Evolutionary conservation across 1,140 invertebrate genomes (phyloP).

Genomic region (Marisa cornuarietis): DNA sequence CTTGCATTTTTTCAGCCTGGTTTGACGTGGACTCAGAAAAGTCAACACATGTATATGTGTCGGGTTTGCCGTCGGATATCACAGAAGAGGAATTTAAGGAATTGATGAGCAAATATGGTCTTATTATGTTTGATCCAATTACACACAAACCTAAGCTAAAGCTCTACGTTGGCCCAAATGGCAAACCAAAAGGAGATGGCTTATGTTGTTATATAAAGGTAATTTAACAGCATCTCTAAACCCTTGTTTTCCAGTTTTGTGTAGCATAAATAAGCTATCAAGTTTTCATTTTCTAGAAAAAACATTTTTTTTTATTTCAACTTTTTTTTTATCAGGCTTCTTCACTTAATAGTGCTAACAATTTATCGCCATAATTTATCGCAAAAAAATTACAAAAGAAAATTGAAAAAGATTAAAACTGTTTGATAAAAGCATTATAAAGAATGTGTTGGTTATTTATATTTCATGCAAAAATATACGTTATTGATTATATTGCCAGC

Average conservation of each 20-base stretch:
- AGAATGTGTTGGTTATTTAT: too few species aligned
- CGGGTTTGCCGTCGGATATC: conserved; percentile 88
- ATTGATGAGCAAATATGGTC: conserved; percentile 95
- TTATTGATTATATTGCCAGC: too few species aligned
- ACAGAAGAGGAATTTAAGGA: conserved; percentile 81
- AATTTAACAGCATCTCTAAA: conserved; percentile 12
- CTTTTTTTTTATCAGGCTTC: background rate
- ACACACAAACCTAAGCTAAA: conserved; percentile 92
- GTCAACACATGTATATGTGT: conserved; percentile 97
- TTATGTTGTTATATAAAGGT: conserved; percentile 95
- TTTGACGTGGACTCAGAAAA: conserved; percentile 92
- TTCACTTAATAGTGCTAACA: too few species aligned
- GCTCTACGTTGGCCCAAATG: conserved; percentile 85
- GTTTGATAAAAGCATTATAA: too few species aligned
- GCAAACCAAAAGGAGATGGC: conserved; percentile 93
- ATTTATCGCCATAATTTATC: too few species aligned
- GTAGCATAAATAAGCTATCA: too few species aligned
- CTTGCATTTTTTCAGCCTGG: conserved; percentile 72
- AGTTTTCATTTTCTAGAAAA: too few species aligned
- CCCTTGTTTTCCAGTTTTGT: background rate
- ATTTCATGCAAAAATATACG: too few species aligned
- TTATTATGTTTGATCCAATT: conserved; percentile 87
- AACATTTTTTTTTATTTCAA: background rate
- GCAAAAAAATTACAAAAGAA: too few species aligned
- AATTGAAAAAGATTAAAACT: too few species aligned